Evolutionary conservation across 2,888 invertebrate species (phyloP).

Genomic region (Athripsodes cinereus): DNA sequence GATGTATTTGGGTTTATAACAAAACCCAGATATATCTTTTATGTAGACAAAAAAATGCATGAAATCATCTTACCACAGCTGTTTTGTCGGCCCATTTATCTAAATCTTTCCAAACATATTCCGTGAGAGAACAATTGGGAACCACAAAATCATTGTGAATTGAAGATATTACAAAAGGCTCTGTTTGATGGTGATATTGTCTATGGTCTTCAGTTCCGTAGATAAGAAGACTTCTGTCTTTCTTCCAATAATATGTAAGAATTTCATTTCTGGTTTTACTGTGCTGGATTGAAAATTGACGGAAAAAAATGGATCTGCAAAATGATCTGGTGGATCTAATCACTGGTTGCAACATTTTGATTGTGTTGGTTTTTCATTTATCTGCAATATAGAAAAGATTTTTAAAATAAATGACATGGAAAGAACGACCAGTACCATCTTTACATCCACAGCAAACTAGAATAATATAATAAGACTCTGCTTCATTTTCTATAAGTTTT

Average conservation of each 20-base stretch:
- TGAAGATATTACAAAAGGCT: conserved; percentile 43
- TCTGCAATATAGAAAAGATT: no score
- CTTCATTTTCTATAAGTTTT: no score
- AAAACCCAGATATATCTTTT: no score
- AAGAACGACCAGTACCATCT: no score
- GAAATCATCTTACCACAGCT: conserved; percentile 52
- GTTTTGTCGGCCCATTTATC: conserved; percentile 62
- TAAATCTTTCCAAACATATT: conserved; percentile 58
- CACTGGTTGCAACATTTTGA: no score
- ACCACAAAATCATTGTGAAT: conserved; percentile 43
- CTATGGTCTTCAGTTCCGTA: not conserved
- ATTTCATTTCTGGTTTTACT: not conserved
- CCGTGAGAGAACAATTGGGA: conserved; percentile 49
- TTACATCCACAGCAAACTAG: no score
- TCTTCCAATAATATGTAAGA: conserved; percentile 1
- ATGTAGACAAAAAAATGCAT: not conserved
- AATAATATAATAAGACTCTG: no score
- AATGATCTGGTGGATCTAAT: no score
- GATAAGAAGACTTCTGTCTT: not conserved
- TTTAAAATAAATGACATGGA: no score
- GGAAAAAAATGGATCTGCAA: not conserved
- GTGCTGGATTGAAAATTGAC: conserved; percentile 8
- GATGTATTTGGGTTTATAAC: no score
- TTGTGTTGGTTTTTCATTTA: no score
- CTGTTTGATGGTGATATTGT: conserved; percentile 20